Conservation (phyloP, 2,888 invertebrate species). For the Stratiomys singularior region DNA sequence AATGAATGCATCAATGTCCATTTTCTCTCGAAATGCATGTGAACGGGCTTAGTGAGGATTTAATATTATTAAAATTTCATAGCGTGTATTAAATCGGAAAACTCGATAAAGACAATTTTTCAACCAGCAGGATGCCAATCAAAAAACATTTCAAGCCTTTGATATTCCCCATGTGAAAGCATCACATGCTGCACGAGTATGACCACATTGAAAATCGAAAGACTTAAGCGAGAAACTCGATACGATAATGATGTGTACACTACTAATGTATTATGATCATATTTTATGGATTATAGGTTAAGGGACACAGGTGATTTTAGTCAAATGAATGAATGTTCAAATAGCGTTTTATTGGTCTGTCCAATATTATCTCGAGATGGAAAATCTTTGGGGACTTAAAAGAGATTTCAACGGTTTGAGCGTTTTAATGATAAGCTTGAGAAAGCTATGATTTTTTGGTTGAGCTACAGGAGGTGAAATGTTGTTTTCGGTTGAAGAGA, state of each 20-base stretch:
- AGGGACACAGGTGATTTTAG: slow-evolving; percentile 2
- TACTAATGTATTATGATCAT: slow-evolving; percentile 8
- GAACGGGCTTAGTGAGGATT: slow-evolving; percentile 10
- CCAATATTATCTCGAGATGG: too few species aligned
- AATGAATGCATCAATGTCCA: too few species aligned
- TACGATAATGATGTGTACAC: slow-evolving; percentile 11
- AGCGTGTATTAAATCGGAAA: slow-evolving; percentile 19
- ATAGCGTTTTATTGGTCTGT: too few species aligned
- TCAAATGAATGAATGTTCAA: neutral
- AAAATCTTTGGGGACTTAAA: too few species aligned
- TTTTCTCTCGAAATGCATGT: neutral
- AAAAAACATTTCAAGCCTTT: slow-evolving; percentile 5
- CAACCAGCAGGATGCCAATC: slow-evolving; percentile 42
- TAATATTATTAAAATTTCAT: slow-evolving; percentile 29
- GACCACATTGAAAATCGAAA: slow-evolving; percentile 7
- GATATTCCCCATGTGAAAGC: neutral
- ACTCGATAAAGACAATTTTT: slow-evolving; percentile 24
- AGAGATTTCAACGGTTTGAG: too few species aligned
- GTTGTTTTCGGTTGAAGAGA: too few species aligned
- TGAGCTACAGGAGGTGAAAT: too few species aligned
- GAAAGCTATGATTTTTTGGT: too few species aligned
- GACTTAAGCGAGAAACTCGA: slow-evolving; percentile 26
- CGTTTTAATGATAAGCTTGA: too few species aligned
- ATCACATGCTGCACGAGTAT: neutral
- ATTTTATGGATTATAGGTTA: slow-evolving; percentile 12